A percentile compares a stretch with the other conserved stretches of the same genome.
These are phyloP conservation scores for Ormyrus rosae DNA, from an alignment of 2,888 invertebrate genomes.

Conservation along the genomic window DNA sequence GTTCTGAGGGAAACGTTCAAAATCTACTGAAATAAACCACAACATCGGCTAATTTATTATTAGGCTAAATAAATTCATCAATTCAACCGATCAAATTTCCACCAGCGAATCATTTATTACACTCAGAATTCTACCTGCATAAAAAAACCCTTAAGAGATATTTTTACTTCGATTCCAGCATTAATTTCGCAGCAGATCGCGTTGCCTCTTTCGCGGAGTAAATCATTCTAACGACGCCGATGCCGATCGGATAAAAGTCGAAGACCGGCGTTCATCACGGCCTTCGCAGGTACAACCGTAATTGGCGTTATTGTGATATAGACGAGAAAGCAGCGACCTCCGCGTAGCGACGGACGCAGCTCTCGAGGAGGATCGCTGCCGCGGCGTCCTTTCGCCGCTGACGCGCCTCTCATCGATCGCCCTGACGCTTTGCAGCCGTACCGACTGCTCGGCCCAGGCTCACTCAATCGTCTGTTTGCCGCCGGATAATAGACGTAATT, in stretches of 20 bases:
- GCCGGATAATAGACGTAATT: constrained; percentile 1
- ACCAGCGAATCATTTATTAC: no score
- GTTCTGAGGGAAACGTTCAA: no score
- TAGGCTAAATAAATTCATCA: no score
- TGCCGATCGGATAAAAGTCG: constrained; percentile 88
- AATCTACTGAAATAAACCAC: no score
- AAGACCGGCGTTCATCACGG: constrained; percentile 94
- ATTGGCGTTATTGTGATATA: constrained; percentile 85
- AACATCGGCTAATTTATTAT: no score
- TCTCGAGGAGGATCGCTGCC: constrained; percentile 20
- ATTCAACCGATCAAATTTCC: no score
- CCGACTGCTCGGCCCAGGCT: constrained; percentile 67
- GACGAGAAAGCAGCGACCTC: constrained; percentile 91
- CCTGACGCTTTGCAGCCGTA: constrained; percentile 62
- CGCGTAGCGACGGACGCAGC: constrained; percentile 87
- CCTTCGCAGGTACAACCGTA: constrained; percentile 87
- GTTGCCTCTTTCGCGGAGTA: constrained; percentile 80
- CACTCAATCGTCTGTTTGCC: constrained; percentile 67
- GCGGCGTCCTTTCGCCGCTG: not conserved
- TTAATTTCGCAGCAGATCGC: no score
- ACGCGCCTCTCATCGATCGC: constrained; percentile 16
- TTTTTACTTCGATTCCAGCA: no score
- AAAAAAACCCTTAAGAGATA: no score
- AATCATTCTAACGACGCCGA: constrained; percentile 89
- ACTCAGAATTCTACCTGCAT: no score